Base-by-base conservation (phyloP, 2,113 vertebrate species). In the Periophthalmodon schlosseri region DNA sequence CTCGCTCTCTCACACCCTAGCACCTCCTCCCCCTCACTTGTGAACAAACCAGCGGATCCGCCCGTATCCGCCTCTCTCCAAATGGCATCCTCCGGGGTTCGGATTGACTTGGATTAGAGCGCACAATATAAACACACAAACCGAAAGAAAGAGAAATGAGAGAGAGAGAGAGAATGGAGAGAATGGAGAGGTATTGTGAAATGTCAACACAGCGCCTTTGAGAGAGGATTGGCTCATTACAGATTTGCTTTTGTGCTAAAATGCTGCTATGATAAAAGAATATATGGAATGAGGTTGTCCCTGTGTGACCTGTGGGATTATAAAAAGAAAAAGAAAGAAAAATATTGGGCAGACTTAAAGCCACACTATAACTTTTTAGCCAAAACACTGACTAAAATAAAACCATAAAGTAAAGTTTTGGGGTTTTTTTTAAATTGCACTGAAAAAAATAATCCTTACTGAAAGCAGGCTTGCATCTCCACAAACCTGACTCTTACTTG, bases 81-180 rank as follows among this genome's bases (percentile, higher is more conserved):
- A 86, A 84, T 89, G 89, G 80, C 86, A 86, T 87, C 88, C 85
- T 81, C 83, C 67, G 83, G 78, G 81, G 79, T 88, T 86, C 84
- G 82, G 70, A 71, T 87, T 85, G 86, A 84, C 86, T 89, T 89
- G 78, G 84, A 83, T 87, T 87, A 81, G 16, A 85, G 87, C 77
- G 83, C 75, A 58, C 75, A 75, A 87, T 79, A 75, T 69, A 84
- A 64, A 77, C 70, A 75, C 69, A 74, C 33, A 76, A 57, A 57
- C 52, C 69, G 76, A 47, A 60, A 47, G 21, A 21, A 13, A 33
- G 46, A 72, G 14, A 54, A 21, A 10, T 23, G 50, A 72, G 16
- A 58, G 20, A 58, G 66, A 73, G 78, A 79, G 80, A 77, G 23
- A 63, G 8, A 74, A 63, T 64, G 16, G 63, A 65, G 28, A 20